These are phyloP conservation scores for Odiellus spinosus DNA, from an alignment of 2,888 invertebrate genomes.

Conservation along the genomic window DNA sequence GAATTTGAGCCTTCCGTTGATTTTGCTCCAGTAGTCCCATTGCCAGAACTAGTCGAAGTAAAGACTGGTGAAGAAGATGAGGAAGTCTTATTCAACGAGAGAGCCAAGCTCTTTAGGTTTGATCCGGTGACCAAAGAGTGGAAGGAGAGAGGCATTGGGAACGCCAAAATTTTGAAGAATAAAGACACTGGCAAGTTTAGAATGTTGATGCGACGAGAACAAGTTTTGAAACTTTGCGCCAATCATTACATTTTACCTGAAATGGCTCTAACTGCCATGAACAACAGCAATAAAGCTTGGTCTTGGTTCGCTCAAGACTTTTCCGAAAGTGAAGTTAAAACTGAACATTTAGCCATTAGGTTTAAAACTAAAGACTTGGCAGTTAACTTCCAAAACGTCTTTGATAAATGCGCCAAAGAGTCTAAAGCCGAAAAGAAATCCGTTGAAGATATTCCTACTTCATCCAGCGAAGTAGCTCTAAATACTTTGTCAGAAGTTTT, in stretches of 20 bases:
- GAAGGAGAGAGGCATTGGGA: slow-evolving; percentile 80
- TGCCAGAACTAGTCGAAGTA: slow-evolving; percentile 19
- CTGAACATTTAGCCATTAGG: slow-evolving; percentile 55
- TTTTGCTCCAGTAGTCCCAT: slow-evolving; percentile 34
- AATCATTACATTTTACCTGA: slow-evolving; percentile 26
- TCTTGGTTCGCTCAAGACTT: slow-evolving; percentile 29
- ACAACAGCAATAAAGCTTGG: slow-evolving; percentile 23
- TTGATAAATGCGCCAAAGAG: slow-evolving; percentile 10
- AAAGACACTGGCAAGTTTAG: slow-evolving; percentile 46
- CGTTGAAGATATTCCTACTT: background rate
- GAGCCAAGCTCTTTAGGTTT: slow-evolving; percentile 67
- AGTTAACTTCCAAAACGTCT: slow-evolving; percentile 10
- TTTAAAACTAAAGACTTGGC: slow-evolving; percentile 40
- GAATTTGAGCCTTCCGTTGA: slow-evolving; percentile 64
- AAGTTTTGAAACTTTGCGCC: slow-evolving; percentile 34
- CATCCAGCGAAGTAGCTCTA: background rate
- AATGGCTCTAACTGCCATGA: slow-evolving; percentile 23
- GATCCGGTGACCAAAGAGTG: slow-evolving; percentile 52
- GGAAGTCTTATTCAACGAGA: slow-evolving; percentile 54
- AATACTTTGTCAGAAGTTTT: slow-evolving; percentile 30
- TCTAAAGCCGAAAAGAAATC: background rate
- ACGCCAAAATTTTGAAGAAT: slow-evolving; percentile 62
- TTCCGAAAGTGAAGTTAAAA: slow-evolving; percentile 42
- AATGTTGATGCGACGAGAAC: slow-evolving; percentile 72
- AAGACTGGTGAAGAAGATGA: slow-evolving; percentile 40